phyloP scores from a whole-genome alignment of 2,113 vertebrate genomes.

The Drymodes brunneopygia region DNA sequence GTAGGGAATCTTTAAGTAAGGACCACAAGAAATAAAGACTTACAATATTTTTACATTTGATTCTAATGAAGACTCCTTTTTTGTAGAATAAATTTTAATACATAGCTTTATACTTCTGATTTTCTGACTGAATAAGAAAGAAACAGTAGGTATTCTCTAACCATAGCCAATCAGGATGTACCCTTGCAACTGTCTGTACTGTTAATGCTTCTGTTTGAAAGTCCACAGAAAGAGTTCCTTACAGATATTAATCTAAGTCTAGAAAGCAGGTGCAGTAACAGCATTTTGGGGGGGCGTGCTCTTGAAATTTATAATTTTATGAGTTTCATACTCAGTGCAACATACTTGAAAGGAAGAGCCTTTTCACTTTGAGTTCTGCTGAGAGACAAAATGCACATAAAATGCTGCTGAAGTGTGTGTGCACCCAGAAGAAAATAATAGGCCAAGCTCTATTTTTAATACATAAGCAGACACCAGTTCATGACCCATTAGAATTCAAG shows the following conservation, averaged over 20 bases:
- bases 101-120: neutral
- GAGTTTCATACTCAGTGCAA: neutral
- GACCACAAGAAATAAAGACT: neutral
- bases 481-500: neutral
- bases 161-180: neutral
- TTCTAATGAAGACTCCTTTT: neutral
- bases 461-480: neutral
- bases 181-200: neutral
- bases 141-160: neutral
- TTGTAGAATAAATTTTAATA: neutral
- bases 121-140: neutral
- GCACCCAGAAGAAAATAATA: neutral
- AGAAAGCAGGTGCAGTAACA: neutral
- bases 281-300: neutral
- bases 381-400: neutral
- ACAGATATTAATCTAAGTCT: neutral
- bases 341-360: neutral
- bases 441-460: slow-evolving; percentile 17
- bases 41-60: neutral
- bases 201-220: neutral
- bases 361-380: neutral
- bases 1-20: neutral
- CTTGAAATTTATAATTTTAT: neutral
- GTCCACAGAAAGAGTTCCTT: neutral
- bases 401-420: neutral